Conservation (phyloP, 2,797 vertebrate species). For the Florisuga fusca region DNA sequence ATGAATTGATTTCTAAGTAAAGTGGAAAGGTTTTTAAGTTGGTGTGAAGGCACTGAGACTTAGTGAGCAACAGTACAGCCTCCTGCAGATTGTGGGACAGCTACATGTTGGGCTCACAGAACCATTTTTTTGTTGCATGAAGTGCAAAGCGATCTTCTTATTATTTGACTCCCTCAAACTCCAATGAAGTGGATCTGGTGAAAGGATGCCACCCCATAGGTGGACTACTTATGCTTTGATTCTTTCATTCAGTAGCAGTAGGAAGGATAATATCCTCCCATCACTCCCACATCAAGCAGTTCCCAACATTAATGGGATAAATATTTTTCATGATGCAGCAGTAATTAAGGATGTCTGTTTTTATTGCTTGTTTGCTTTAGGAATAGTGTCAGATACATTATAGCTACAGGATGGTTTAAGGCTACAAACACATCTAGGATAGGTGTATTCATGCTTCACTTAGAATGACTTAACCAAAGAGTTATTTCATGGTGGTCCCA, state of each 20-base stretch:
- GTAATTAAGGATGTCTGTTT: background rate
- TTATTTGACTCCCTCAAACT: background rate
- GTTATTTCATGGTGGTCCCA: constrained; percentile 46
- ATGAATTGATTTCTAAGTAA: background rate
- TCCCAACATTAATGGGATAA: background rate
- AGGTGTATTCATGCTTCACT: background rate
- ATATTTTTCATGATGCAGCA: background rate
- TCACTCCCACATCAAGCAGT: background rate
- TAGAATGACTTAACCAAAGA: background rate
- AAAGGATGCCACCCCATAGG: background rate
- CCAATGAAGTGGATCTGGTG: background rate
- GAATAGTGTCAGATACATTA: background rate
- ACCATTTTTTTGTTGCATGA: background rate
- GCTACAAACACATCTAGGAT: background rate
- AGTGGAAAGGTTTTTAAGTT: background rate
- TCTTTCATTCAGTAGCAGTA: background rate
- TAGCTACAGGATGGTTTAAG: background rate
- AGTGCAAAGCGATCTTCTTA: background rate
- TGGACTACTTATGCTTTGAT: background rate
- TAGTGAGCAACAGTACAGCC: background rate
- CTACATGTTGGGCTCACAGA: background rate
- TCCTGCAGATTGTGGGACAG: background rate
- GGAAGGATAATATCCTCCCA: background rate
- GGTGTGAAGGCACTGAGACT: background rate
- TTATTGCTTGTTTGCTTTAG: background rate